These are phyloP conservation scores for Archaeoteleia sp. DNA, from an alignment of 2,888 invertebrate species.

Conservation along the genomic window DNA sequence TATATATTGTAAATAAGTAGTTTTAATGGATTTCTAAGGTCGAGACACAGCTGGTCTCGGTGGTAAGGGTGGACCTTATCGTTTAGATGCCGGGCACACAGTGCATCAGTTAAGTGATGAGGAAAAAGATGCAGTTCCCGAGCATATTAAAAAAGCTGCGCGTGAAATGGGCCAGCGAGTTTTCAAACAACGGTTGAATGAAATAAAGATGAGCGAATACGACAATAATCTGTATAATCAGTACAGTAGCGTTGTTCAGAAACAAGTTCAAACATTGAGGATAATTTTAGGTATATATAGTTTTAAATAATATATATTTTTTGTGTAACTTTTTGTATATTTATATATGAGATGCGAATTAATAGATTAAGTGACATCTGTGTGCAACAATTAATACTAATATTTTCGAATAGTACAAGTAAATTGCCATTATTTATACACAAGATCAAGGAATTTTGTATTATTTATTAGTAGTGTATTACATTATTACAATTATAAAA, in stretches of 20 bases:
- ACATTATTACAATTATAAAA: too few species aligned
- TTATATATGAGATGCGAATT: too few species aligned
- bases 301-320: too few species aligned
- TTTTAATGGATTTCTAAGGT: conserved; percentile 60
- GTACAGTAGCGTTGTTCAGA: conserved; percentile 85
- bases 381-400: too few species aligned
- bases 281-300: conserved; percentile 90
- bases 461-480: too few species aligned
- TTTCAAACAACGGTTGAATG: conserved; percentile 88
- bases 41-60: conserved; percentile 96
- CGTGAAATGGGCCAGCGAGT: conserved; percentile 94
- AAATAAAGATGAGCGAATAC: conserved; percentile 96
- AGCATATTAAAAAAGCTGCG: conserved; percentile 91
- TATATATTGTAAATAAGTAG: conserved; percentile 6
- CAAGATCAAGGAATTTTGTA: too few species aligned
- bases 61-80: conserved; percentile 96
- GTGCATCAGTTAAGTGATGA: conserved; percentile 94
- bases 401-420: too few species aligned
- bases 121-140: conserved; percentile 93
- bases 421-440: too few species aligned
- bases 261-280: conserved; percentile 89
- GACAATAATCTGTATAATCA: conserved; percentile 92
- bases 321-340: too few species aligned
- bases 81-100: conserved; percentile 94
- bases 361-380: too few species aligned